Conservation (phyloP, 1,140 invertebrate genomes). For the Solenopsis invicta region DNA sequence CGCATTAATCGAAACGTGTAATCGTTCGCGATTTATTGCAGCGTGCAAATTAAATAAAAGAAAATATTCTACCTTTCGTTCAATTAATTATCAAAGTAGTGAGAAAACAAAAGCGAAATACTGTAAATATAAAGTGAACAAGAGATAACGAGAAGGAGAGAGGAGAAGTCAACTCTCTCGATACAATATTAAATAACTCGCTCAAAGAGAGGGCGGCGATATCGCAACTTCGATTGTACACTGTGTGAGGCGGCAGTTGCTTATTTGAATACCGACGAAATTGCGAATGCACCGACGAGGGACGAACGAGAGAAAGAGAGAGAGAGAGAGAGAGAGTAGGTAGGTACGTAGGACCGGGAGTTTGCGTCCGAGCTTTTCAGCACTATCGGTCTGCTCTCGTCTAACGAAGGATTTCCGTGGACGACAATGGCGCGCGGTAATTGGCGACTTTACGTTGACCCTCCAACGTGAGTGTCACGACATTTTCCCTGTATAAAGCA, state of each 20-base stretch:
- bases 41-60: neutral
- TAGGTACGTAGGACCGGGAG: neutral
- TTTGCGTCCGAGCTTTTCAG: slow-evolving; percentile 13
- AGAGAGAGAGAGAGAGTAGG: too few relatives aligned
- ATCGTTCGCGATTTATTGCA: slow-evolving; percentile 3
- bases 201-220: neutral
- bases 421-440: slow-evolving; percentile 37
- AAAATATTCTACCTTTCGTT: neutral
- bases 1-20: neutral
- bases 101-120: neutral
- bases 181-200: slow-evolving; percentile 60
- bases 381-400: neutral
- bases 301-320: neutral
- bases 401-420: slow-evolving; percentile 47
- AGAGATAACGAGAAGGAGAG: neutral
- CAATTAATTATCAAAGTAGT: slow-evolving; percentile 7
- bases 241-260: neutral
- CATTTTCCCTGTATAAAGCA: slow-evolving; percentile 23
- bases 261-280: slow-evolving; percentile 53
- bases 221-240: slow-evolving; percentile 44
- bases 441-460: slow-evolving; percentile 32
- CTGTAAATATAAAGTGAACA: neutral
- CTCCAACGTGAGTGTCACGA: slow-evolving; percentile 8
- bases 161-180: neutral
- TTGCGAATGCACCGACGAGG: slow-evolving; percentile 1